Evolutionary conservation across 2,888 invertebrate species (phyloP).

Genomic region (Crepidodera aurea): DNA sequence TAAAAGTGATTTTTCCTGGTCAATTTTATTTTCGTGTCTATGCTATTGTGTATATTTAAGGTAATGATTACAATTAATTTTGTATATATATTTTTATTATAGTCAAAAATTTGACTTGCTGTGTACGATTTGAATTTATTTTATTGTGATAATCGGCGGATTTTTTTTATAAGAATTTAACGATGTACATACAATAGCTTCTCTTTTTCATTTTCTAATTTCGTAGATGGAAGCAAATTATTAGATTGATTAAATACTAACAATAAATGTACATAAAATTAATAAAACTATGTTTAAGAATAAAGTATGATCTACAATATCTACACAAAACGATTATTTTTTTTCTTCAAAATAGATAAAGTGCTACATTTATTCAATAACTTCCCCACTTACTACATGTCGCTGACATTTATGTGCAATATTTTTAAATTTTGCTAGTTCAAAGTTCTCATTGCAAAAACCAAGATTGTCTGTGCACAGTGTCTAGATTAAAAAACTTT

Average conservation of each 20-base stretch:
- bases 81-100: neutral
- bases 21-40: neutral
- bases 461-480: conserved; percentile 25
- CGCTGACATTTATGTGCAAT: conserved; percentile 7
- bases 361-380: neutral
- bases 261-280: neutral
- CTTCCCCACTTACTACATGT: neutral
- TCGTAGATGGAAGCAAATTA: neutral
- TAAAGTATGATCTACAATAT: neutral
- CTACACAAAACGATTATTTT: neutral
- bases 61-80: neutral
- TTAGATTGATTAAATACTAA: neutral
- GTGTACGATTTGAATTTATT: conserved; percentile 2
- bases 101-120: neutral
- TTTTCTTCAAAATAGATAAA: neutral
- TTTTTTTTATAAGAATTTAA: neutral
- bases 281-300: neutral
- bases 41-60: neutral
- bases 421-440: conserved; percentile 6
- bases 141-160: conserved; percentile 5
- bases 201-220: neutral
- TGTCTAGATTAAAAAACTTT: conserved; percentile 20
- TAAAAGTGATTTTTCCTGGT: conserved; percentile 2
- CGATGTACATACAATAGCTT: neutral
- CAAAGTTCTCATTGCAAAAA: neutral